A percentile compares a stretch with the other conserved stretches of the same genome.
phyloP scores from a whole-genome alignment of 2,113 vertebrate genomes.

The Trichechus manatus region DNA sequence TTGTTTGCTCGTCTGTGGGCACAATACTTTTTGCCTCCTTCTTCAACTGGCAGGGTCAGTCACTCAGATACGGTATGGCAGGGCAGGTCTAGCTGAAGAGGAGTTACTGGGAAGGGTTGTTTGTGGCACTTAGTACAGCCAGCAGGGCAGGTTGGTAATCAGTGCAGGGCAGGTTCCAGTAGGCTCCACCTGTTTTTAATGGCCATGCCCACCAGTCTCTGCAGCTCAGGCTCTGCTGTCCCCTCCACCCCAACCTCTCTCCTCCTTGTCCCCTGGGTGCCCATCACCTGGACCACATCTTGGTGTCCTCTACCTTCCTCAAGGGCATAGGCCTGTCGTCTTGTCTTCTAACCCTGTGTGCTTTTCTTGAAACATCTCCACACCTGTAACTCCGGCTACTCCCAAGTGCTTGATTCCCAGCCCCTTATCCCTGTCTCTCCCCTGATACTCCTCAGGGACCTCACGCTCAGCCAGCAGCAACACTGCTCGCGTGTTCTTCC shows the following conservation, averaged over 20 bases:
- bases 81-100: no score
- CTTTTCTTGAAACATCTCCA: not conserved
- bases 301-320: not conserved
- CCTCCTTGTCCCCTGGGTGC: not conserved
- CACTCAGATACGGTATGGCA: no score
- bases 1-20: no score
- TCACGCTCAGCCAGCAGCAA: not conserved
- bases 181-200: not conserved
- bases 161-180: no score
- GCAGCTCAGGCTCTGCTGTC: not conserved
- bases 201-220: rapidly evolving
- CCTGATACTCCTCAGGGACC: not conserved
- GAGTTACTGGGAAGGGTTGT: no score
- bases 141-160: no score
- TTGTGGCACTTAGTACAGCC: no score
- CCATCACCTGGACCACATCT: not conserved
- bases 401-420: no score
- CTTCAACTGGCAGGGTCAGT: no score
- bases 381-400: not conserved
- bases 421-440: not conserved
- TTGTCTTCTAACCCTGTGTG: not conserved
- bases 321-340: not conserved
- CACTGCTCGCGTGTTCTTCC: not conserved
- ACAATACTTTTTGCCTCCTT: no score
- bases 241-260: not conserved